A percentile compares a stretch with the other conserved stretches of the same genome.
Conservation (phyloP, 2,888 invertebrate genomes). For the Hoplodrina ambigua region DNA sequence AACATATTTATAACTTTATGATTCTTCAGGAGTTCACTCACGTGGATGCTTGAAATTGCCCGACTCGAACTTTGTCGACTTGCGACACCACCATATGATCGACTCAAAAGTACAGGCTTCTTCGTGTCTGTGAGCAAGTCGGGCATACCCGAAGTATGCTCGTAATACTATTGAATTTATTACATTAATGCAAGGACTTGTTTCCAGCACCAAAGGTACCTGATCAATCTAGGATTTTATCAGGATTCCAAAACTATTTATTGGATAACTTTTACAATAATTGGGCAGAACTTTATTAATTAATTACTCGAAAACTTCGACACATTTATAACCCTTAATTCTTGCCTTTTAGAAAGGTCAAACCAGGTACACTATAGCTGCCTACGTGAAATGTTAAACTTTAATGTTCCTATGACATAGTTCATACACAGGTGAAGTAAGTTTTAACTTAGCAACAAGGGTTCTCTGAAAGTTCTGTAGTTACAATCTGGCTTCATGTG, state of each 20-base stretch:
- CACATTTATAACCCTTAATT: slow-evolving; percentile 11
- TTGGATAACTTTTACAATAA: slow-evolving; percentile 13
- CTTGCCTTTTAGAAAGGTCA: slow-evolving; percentile 29
- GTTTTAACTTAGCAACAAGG: slow-evolving; percentile 34
- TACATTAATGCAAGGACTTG: background rate
- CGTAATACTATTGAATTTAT: slow-evolving; percentile 1
- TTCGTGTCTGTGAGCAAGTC: background rate
- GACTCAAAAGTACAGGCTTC: slow-evolving; percentile 6
- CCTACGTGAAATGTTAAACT: slow-evolving; percentile 17
- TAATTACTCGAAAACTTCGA: slow-evolving; percentile 17
- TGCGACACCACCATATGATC: slow-evolving; percentile 10
- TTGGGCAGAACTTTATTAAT: slow-evolving; percentile 33
- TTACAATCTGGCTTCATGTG: slow-evolving; percentile 15
- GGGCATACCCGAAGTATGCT: background rate
- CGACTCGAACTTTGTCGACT: background rate
- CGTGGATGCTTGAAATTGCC: slow-evolving; percentile 18
- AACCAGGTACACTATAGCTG: background rate
- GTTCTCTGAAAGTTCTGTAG: slow-evolving; percentile 14
- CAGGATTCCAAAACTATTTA: slow-evolving; percentile 7
- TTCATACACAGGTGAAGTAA: slow-evolving; percentile 31
- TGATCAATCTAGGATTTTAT: slow-evolving; percentile 13
- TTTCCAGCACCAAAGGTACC: background rate
- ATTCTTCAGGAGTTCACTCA: slow-evolving; percentile 1
- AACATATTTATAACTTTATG: slow-evolving; percentile 12
- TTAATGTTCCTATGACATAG: slow-evolving; percentile 41